Base-by-base conservation (phyloP, 1,140 invertebrate genomes). In the Limonius californicus region DNA sequence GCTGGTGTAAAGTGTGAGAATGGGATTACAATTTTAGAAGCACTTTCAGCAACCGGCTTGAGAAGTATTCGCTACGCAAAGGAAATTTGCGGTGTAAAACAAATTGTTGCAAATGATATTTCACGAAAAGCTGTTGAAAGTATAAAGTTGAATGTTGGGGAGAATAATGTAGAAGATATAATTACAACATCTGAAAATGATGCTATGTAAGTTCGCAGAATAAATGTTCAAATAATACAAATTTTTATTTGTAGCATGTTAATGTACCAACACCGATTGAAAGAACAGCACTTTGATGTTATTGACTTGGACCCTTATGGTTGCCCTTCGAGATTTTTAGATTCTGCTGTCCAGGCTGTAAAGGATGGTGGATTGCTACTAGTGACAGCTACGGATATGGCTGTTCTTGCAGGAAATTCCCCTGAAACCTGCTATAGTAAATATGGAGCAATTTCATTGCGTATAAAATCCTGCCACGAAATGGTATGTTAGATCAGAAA, bases 231-330 rank as follows among this genome's bases (percentile, higher is more conserved):
- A n/a, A n/a, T n/a, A n/a, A n/a, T 57, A 35, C 15, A n/a, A n/a
- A 39, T 12, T 39, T 12, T 39, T 60, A 57, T 21, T 82, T 85
- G 47, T 73, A 94, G 91, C 66, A 84, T 90, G 71, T 67, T 94
- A 0, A 95, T 97, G 92, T 90, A 96, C 68, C 79, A 87, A 67
- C 87, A 90, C 68, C 85, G 85, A 57, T 16, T 8, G 16, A 79
- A 79, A 58, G 70, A 80, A n/a, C 81, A 89, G 57, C 82, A 85
- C 32, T 98, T 97, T 78, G 85, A 97, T 75, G 93, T 87, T 0
- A 85, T 99, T 59, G 98, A 99, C 77, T 76, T 99, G 30, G 98
- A 99, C 81, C 98, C 98, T 0, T 99, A 99, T 75, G 98, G 98
- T 4, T 95, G 92, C 72, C 93, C 97, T 0, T 88, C 92, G 1